These are phyloP conservation scores for Cecropterus lyciades DNA, from an alignment of 1,140 invertebrate species.

Conservation along the genomic window DNA sequence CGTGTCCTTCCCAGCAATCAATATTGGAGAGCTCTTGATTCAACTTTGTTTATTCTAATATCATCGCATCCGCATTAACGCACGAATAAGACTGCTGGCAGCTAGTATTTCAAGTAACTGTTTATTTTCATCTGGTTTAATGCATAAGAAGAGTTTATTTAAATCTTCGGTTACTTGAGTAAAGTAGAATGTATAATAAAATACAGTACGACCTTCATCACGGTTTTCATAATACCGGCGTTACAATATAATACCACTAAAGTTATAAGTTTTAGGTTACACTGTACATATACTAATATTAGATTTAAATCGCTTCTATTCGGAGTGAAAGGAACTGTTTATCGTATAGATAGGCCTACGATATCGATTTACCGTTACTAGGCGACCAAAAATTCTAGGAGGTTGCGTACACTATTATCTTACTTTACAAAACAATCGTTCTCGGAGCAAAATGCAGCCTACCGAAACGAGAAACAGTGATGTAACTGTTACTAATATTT, in stretches of 20 bases:
- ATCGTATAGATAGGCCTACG: no score
- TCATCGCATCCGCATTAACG: conserved; percentile 8
- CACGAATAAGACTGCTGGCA: not conserved
- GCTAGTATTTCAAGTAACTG: conserved; percentile 1
- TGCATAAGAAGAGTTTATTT: not conserved
- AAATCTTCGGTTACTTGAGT: not conserved
- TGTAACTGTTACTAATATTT: not conserved
- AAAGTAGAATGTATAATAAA: not conserved
- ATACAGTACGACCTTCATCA: no score
- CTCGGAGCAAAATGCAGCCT: not conserved
- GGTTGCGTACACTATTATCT: not conserved
- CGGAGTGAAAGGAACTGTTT: no score
- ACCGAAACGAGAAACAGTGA: not conserved
- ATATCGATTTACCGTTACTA: no score
- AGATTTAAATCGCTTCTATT: no score
- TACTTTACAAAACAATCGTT: not conserved
- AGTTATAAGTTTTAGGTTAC: no score
- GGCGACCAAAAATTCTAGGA: no score
- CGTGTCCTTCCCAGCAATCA: no score
- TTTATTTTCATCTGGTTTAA: not conserved
- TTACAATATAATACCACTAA: no score
- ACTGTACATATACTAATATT: no score
- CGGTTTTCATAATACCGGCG: no score
- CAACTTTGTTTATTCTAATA: conserved; percentile 5
- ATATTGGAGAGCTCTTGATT: not conserved